phyloP scores from a whole-genome alignment of 2,113 vertebrate species.

The Lophotis ruficrista region DNA sequence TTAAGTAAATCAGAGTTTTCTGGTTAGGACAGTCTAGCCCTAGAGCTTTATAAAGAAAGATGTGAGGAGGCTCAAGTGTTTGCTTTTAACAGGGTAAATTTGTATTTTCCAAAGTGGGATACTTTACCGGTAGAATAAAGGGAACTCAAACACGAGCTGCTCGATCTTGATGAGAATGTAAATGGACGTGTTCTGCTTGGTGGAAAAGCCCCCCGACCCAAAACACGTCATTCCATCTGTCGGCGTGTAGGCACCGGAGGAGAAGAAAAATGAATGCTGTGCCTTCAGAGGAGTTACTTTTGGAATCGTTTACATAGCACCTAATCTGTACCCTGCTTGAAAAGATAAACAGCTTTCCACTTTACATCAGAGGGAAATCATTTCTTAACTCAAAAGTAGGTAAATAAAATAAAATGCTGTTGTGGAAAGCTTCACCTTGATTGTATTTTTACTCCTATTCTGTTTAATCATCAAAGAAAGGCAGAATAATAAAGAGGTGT shows the following conservation, averaged over 20 bases:
- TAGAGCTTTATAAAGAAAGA: background rate
- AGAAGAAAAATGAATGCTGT: slow-evolving; percentile 31
- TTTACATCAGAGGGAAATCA: background rate
- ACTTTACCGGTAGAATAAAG: slow-evolving; percentile 37
- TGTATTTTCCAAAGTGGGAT: slow-evolving; percentile 1
- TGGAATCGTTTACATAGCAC: background rate
- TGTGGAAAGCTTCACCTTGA: background rate
- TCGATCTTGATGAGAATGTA: slow-evolving; percentile 65
- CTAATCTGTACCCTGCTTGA: slow-evolving; percentile 27
- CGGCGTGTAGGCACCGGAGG: background rate
- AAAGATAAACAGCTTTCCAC: background rate
- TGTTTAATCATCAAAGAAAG: background rate
- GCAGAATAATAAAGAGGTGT: background rate
- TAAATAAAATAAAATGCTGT: background rate
- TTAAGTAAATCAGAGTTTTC: slow-evolving; percentile 14
- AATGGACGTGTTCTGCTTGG: slow-evolving; percentile 64
- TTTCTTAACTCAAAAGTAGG: background rate
- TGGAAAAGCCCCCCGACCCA: slow-evolving; percentile 62
- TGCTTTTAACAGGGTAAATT: background rate
- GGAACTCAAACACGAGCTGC: slow-evolving; percentile 25
- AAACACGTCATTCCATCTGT: slow-evolving; percentile 58
- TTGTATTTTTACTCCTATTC: background rate
- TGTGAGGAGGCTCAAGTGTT: background rate
- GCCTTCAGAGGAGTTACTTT: slow-evolving; percentile 43
- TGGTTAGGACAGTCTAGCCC: background rate